These are phyloP conservation scores for Etheostoma cragini DNA, from an alignment of 2,113 vertebrate species.

Conservation along the genomic window DNA sequence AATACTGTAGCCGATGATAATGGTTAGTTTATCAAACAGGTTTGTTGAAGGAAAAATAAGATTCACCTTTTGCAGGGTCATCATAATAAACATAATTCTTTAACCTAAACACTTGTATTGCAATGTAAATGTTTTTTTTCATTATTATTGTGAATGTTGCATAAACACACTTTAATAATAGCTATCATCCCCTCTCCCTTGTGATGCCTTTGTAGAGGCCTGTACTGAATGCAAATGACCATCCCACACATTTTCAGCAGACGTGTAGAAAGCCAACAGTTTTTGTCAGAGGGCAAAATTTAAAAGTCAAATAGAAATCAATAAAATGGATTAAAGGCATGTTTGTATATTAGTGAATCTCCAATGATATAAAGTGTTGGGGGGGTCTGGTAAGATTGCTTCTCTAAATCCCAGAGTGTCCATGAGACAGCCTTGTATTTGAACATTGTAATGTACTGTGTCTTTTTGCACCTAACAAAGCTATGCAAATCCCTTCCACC, in stretches of 20 bases:
- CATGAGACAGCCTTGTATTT: not conserved
- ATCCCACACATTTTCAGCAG: slow-evolving; percentile 60
- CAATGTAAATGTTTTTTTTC: not conserved
- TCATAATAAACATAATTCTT: slow-evolving; percentile 3
- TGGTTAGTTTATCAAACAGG: not conserved
- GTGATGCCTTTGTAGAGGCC: slow-evolving; percentile 20
- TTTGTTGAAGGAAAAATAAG: not conserved
- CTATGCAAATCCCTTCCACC: not conserved
- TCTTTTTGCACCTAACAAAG: not conserved
- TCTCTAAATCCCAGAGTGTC: not conserved
- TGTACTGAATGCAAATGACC: slow-evolving; percentile 48
- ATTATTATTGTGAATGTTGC: slow-evolving; percentile 19
- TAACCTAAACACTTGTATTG: not conserved
- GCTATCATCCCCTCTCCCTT: slow-evolving; percentile 6
- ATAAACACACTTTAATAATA: slow-evolving; percentile 46
- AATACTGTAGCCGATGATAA: not conserved
- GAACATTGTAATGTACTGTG: not conserved
- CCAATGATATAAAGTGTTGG: slow-evolving; percentile 38
- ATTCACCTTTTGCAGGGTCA: not conserved
- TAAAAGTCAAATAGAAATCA: slow-evolving; percentile 83
- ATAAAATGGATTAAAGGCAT: slow-evolving; percentile 73
- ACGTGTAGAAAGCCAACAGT: slow-evolving; percentile 46
- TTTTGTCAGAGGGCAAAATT: slow-evolving; percentile 79
- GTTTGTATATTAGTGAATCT: slow-evolving; percentile 69
- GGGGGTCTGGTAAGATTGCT: slow-evolving; percentile 21